phyloP scores from a whole-genome alignment of 23 tunicate genomes.

The Halocynthia roretzi region DNA sequence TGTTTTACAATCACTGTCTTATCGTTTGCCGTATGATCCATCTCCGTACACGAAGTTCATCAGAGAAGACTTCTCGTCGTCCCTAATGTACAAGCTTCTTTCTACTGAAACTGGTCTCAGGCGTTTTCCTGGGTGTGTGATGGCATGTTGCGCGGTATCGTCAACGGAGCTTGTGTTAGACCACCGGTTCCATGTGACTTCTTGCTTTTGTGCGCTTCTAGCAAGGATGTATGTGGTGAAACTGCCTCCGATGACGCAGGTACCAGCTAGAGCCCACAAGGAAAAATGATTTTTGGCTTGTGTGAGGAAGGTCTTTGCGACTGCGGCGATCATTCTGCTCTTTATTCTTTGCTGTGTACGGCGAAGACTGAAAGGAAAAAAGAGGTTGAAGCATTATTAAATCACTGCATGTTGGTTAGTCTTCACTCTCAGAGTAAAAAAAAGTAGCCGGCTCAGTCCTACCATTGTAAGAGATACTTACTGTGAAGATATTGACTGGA shows the following conservation, averaged over 20 bases:
- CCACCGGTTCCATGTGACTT: slow-evolving; percentile 22
- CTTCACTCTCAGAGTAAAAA: too few species aligned
- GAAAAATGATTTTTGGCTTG: slow-evolving; percentile 3
- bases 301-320: neutral
- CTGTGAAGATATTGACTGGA: too few species aligned
- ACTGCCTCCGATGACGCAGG: slow-evolving; percentile 8
- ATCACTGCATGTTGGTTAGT: too few species aligned
- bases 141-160: neutral
- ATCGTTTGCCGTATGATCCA: neutral
- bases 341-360: too few species aligned
- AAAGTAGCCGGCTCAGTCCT: too few species aligned
- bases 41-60: neutral
- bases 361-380: too few species aligned
- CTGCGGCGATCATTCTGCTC: too few species aligned
- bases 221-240: slow-evolving; percentile 10
- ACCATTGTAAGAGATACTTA: too few species aligned
- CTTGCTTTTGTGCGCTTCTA: slow-evolving; percentile 1
- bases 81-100: too few species aligned
- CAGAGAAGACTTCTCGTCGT: too few species aligned
- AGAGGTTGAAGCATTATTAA: too few species aligned
- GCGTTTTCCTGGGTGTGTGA: neutral
- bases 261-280: slow-evolving; percentile 16
- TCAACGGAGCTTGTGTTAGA: neutral
- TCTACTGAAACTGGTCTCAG: too few species aligned
- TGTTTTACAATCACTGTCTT: neutral